These are phyloP conservation scores for Opisthograptis luteolata DNA, from an alignment of 2,888 invertebrate species.

Conservation along the genomic window DNA sequence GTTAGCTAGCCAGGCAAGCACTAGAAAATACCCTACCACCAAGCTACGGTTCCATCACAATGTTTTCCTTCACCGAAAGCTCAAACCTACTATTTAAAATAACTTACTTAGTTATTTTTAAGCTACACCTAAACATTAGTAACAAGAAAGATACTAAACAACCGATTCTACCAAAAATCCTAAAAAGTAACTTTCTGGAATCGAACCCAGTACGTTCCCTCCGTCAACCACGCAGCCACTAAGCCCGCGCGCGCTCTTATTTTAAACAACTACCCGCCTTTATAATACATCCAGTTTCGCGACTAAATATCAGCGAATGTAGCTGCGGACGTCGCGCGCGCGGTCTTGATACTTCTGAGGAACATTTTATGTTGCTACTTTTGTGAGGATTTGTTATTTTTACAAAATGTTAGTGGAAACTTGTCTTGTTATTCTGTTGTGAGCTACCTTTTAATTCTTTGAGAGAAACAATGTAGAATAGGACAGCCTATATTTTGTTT, in stretches of 20 bases:
- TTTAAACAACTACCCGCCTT: conserved; percentile 83
- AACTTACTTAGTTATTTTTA: background rate
- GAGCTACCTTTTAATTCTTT: too few species aligned
- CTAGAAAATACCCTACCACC: too few species aligned
- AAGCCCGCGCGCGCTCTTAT: conserved; percentile 71
- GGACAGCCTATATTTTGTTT: too few species aligned
- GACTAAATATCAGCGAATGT: conserved; percentile 84
- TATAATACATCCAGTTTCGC: conserved; percentile 84
- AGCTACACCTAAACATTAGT: too few species aligned
- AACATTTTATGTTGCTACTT: conserved; percentile 24
- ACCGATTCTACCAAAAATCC: conserved; percentile 3
- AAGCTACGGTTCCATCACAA: too few species aligned
- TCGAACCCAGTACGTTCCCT: conserved; percentile 52
- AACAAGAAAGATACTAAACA: background rate
- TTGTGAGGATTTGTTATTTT: background rate
- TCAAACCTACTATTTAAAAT: too few species aligned
- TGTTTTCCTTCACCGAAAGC: too few species aligned
- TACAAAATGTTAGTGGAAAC: too few species aligned
- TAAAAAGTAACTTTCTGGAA: conserved; percentile 40
- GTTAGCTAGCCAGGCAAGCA: too few species aligned
- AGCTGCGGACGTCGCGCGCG: conserved; percentile 56
- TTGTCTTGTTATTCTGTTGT: too few species aligned
- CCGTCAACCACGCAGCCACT: conserved; percentile 41
- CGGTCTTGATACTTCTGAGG: conserved; percentile 58
- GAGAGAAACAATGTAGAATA: too few species aligned